Percentiles rank a stretch among this genome's conserved stretches.
phyloP scores from a whole-genome alignment of 2,113 vertebrate species.

The Himantopus leucocephalus region DNA sequence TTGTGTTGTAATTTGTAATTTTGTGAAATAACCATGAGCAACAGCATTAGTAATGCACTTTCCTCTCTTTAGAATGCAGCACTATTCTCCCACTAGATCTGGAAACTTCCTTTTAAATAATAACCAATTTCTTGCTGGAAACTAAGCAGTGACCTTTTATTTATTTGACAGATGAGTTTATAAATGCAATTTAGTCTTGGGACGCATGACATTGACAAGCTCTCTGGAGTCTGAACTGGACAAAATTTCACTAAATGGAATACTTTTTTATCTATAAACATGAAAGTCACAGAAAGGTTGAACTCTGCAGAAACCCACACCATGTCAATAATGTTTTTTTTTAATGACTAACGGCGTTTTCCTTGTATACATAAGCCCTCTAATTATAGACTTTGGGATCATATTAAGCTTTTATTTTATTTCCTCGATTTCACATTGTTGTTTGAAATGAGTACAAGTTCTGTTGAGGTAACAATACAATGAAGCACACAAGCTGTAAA shows the following conservation, averaged over 20 bases:
- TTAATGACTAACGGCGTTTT: background rate
- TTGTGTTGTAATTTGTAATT: background rate
- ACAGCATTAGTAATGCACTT: background rate
- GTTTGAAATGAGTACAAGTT: background rate
- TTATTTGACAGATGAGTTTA: conserved; percentile 5
- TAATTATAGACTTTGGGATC: background rate
- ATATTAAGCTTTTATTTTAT: background rate
- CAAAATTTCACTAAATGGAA: background rate
- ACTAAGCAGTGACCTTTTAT: conserved; percentile 9
- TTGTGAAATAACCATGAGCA: background rate
- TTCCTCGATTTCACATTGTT: background rate
- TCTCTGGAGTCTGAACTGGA: background rate
- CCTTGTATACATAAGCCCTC: background rate
- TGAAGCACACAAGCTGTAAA: background rate
- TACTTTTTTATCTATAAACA: background rate
- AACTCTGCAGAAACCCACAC: background rate
- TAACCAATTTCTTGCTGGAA: background rate
- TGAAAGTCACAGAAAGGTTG: background rate
- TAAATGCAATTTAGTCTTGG: background rate
- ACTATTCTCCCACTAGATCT: background rate
- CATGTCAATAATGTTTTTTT: background rate
- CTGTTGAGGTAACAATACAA: background rate
- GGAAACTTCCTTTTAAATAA: conserved; percentile 6
- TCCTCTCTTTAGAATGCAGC: background rate
- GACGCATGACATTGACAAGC: background rate